These are phyloP conservation scores for Ryuthela nishihirai DNA, from an alignment of 2,888 invertebrate genomes.

Conservation along the genomic window DNA sequence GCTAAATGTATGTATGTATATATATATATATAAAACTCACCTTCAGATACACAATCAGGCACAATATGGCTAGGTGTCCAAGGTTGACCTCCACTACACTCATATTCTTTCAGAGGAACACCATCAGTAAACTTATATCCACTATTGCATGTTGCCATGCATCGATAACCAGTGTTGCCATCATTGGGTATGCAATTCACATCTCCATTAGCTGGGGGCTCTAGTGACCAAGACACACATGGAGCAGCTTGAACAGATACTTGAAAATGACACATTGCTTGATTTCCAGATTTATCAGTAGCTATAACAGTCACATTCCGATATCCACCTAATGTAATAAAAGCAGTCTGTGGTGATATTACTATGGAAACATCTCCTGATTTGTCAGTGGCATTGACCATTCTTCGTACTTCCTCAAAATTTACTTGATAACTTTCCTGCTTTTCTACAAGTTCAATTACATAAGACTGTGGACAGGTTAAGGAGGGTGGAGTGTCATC, in stretches of 20 bases:
- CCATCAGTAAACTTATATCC: conserved; percentile 88
- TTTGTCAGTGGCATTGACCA: conserved; percentile 81
- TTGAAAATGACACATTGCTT: conserved; percentile 88
- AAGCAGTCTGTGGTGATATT: conserved; percentile 75
- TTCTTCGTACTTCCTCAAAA: conserved; percentile 80
- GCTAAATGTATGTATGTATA: too few species aligned
- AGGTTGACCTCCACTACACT: conserved; percentile 67
- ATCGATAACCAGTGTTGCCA: conserved; percentile 60
- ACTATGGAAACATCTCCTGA: conserved; percentile 71
- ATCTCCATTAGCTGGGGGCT: conserved; percentile 81
- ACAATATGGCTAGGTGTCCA: conserved; percentile 88
- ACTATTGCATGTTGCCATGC: conserved; percentile 82
- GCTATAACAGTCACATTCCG: conserved; percentile 75
- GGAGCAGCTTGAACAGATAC: conserved; percentile 88
- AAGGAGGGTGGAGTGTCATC: conserved; percentile 86
- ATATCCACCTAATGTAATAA: conserved; percentile 58
- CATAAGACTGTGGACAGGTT: conserved; percentile 90
- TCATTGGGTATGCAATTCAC: conserved; percentile 83
- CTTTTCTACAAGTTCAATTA: conserved; percentile 82
- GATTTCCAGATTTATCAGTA: conserved; percentile 79
- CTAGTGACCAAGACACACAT: conserved; percentile 91
- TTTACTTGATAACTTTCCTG: conserved; percentile 87
- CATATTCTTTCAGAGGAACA: conserved; percentile 78
- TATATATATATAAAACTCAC: conserved; percentile 51
- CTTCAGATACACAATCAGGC: conserved; percentile 92